These are phyloP conservation scores for Drosophila murphyi DNA, from an alignment of 1,140 invertebrate species.

Conservation along the genomic window DNA sequence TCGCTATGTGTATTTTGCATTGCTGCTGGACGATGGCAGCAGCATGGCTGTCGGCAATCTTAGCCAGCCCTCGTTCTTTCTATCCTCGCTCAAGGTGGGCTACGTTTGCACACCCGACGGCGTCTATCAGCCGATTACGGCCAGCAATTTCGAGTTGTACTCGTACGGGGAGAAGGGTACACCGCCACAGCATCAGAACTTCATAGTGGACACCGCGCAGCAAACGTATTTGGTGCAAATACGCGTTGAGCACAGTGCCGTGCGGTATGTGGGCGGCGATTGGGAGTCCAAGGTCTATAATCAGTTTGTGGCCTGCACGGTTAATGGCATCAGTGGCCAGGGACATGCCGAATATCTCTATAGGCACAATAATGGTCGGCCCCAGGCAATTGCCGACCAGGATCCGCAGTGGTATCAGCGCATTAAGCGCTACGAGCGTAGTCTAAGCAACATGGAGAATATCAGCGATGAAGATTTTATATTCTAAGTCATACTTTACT, in stretches of 20 bases:
- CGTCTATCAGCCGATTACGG: conserved; percentile 67
- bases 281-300: conserved; percentile 82
- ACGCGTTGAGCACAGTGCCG: conserved; percentile 50
- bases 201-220: conserved; percentile 66
- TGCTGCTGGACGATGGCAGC: conserved; percentile 76
- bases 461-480: conserved; percentile 55
- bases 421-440: conserved; percentile 67
- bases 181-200: conserved; percentile 77
- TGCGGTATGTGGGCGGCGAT: conserved; percentile 74
- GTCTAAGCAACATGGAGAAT: conserved; percentile 59
- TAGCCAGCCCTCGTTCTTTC: conserved; percentile 77
- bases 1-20: conserved; percentile 78
- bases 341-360: conserved; percentile 79
- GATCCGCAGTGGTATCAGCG: conserved; percentile 79
- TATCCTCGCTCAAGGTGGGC: conserved; percentile 77
- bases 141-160: conserved; percentile 77
- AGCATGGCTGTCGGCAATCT: conserved; percentile 79
- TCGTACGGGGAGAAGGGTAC: conserved; percentile 76
- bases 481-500: conserved; percentile 37
- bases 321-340: conserved; percentile 72
- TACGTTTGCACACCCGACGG: conserved; percentile 64
- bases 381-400: conserved; percentile 41
- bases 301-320: conserved; percentile 76
- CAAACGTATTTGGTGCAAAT: conserved; percentile 72
- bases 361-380: conserved; percentile 60